Percentiles rank a stretch among this genome's conserved stretches.
phyloP scores from a whole-genome alignment of 1,140 invertebrate genomes.

The Elymnias hypermnestra region DNA sequence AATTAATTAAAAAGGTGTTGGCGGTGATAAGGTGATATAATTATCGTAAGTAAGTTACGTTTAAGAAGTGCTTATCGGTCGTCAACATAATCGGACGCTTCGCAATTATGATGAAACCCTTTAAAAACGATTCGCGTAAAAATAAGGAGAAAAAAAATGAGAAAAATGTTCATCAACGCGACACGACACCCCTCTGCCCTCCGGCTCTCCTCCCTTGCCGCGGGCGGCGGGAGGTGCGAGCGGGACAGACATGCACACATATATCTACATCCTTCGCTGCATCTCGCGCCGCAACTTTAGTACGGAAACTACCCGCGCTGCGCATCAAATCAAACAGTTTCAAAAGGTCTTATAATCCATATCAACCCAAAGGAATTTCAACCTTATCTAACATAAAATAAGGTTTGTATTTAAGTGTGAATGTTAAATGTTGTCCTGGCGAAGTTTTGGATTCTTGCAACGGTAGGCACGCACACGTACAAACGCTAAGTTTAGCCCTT shows the following conservation, averaged over 20 bases:
- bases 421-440: conserved; percentile 32
- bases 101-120: conserved; percentile 75
- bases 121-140: conserved; percentile 74
- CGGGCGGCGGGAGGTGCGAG: conserved; percentile 60
- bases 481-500: conserved; percentile 65
- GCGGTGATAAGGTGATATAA: background rate
- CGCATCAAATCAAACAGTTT: conserved; percentile 33
- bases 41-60: conserved; percentile 3
- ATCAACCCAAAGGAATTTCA: conserved; percentile 10
- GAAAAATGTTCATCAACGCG: conserved; percentile 76
- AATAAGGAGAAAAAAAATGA: conserved; percentile 73
- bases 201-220: conserved; percentile 36
- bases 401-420: conserved; percentile 17
- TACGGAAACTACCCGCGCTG: conserved; percentile 72
- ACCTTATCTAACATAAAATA: conserved; percentile 18
- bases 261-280: conserved; percentile 43
- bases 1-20: background rate
- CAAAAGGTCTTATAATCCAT: conserved; percentile 30
- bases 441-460: conserved; percentile 70
- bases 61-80: conserved; percentile 43
- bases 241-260: conserved; percentile 35
- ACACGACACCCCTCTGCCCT: conserved; percentile 54
- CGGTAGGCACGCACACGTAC: conserved; percentile 52
- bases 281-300: conserved; percentile 67
- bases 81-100: conserved; percentile 65